Evolutionary conservation across 2,888 invertebrate genomes (phyloP).

Genomic region (Dryomyza anilis): DNA sequence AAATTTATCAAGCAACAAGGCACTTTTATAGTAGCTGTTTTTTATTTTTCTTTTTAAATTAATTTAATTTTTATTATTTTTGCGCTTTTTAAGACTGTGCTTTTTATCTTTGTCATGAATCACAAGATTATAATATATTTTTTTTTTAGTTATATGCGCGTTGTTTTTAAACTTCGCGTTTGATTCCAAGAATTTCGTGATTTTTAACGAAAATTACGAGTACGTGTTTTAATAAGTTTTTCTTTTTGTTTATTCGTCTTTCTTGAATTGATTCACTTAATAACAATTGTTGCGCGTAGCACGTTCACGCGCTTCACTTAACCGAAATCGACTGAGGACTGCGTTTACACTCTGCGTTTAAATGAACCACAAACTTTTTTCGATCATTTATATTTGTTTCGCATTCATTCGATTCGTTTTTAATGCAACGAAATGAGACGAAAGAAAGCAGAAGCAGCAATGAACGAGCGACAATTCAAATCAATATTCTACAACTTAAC

Average conservation of each 20-base stretch:
- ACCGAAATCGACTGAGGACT: conserved; percentile 21
- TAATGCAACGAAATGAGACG: too few species aligned
- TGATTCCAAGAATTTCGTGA: neutral
- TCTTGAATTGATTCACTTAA: neutral
- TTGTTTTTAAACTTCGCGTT: neutral
- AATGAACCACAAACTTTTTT: conserved; percentile 14
- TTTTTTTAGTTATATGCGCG: neutral
- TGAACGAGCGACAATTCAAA: conserved; percentile 38
- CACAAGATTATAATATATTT: neutral
- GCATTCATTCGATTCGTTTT: neutral
- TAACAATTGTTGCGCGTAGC: neutral
- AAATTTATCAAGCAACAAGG: too few species aligned
- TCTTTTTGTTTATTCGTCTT: neutral
- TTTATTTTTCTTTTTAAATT: neutral
- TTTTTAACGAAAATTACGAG: neutral
- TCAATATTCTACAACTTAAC: conserved; percentile 34
- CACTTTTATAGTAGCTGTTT: too few species aligned
- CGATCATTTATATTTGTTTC: neutral
- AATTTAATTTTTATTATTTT: too few species aligned
- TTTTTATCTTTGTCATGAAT: neutral
- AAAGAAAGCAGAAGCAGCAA: too few species aligned
- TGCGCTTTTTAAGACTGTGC: neutral
- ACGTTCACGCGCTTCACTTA: neutral
- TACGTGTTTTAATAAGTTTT: too few species aligned
- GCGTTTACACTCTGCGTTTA: conserved; percentile 3